Conservation (phyloP, 2,888 invertebrate genomes). For the Aradus depressus region DNA sequence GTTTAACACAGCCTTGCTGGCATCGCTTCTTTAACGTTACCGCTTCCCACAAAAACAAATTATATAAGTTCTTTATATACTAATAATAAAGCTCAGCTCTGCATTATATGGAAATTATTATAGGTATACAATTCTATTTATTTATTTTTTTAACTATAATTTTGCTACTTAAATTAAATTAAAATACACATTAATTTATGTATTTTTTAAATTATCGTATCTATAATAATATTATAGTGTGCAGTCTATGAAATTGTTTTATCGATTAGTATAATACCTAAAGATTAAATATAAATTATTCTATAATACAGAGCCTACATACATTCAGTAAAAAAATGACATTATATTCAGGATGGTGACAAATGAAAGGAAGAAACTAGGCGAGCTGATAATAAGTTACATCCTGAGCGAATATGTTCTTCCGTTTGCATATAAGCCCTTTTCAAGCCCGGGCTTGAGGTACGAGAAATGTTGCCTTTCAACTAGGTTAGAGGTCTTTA, state of each 20-base stretch:
- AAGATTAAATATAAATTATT: too few relatives aligned
- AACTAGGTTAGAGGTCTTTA: too few relatives aligned
- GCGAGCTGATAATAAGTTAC: too few relatives aligned
- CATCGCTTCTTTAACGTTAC: conserved; percentile 17
- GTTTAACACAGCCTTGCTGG: conserved; percentile 21
- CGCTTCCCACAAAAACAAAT: conserved; percentile 14
- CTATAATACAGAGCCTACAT: too few relatives aligned
- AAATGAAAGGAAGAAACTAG: too few relatives aligned
- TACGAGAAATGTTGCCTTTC: too few relatives aligned
- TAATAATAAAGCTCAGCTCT: conserved; percentile 13
- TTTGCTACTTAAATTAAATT: not conserved
- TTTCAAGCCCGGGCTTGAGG: too few relatives aligned
- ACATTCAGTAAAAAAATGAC: too few relatives aligned
- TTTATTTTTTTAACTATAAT: not conserved
- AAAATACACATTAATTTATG: too few relatives aligned
- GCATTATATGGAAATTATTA: conserved; percentile 9
- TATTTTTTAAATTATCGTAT: not conserved
- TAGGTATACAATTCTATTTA: conserved; percentile 12
- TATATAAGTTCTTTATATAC: conserved; percentile 5
- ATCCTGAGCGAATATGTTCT: too few relatives aligned
- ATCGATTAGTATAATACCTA: not conserved
- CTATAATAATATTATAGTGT: not conserved
- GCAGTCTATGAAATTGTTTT: not conserved
- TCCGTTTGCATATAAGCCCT: too few relatives aligned
- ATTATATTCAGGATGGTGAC: too few relatives aligned